Evolutionary conservation across 2,888 invertebrate genomes (phyloP), one percentile per base, ranked within the genome.

Genomic region (Epirrhoe tristata): DNA sequence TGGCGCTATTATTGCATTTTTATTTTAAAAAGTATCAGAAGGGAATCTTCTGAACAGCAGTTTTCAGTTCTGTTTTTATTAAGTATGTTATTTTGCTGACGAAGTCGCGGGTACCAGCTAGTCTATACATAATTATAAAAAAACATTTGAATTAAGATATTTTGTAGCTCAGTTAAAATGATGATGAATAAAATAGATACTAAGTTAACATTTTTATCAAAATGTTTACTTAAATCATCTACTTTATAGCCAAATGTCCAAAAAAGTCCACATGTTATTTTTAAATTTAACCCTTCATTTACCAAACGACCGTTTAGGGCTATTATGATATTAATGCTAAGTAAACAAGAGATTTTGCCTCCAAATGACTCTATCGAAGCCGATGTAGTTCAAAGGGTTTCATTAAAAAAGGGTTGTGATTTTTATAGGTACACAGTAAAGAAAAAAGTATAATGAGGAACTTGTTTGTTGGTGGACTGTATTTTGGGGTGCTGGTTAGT

Each of bases 261-360:
- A 51, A 60, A 50, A 80, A 78, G 65, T 73, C 83, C 85, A 83
- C 83, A 86, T 87, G 91, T 86, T 85, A 71, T 70, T 68, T 58
- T 84, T 87, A 88, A 64, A 69, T 82, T 79, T 86, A 92, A 91
- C 92, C 92, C 92, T 92, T 92, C 89, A 90, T 91, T 91, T 89
- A 82, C 86, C 77, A 81, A 78, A 71, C 81, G 83, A 77, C 84
- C 89, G 87, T 89, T 90, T 88, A 85, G 81, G 80, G 87, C 89
- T 76, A 91, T 92, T 93, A 93, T 91, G 86, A 91, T 87, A 91
- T 90, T 89, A 93, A 93, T 91, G 91, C 86, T 91, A 89, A 91
- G 89, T 87, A 92, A 93, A 93, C 92, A 93, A 66, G 81, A 81
- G 82, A 86, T 81, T 86, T 84, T 82, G 81, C 79, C 79, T 80